Evolutionary conservation across 2,113 vertebrate species (phyloP), one percentile per base, ranked within the genome.

Genomic region (Chionomys nivalis): DNA sequence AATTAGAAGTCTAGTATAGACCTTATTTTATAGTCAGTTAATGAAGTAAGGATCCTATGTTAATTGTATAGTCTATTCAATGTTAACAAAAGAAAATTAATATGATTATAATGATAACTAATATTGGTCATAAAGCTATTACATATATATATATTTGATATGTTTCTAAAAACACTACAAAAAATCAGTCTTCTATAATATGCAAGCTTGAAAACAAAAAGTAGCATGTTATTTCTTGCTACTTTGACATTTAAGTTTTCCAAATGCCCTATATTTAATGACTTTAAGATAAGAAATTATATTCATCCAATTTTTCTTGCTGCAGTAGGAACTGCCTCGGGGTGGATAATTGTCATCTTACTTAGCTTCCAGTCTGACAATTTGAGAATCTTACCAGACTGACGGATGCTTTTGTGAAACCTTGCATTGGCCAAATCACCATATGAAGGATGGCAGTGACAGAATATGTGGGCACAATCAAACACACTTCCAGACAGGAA

Each of bases 401-500:
- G 52, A 63, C 13, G 11, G 16, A 55, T 36, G 31, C 11, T 23
- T 9, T 47, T n/a, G 13, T 26, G 31, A 63, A 24, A 16, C 8
- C 1, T 16, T 5, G 2, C 6, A 31, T n/a, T 63, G 55, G 31
- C 19, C 47, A 58, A 1, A 28, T 65, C 21, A 58, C 3, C 23
- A 55, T 65, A 5, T 11, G 14, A 28, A n/a, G 0, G 36, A 55
- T 0, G 4, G 16, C 47, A 52, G 3, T 3, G 23, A 21, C 65
- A 33, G 42, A 90, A 21, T 1, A 55, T n/a, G 23, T 49, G 24
- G 21, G 68, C 42, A 31, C 14, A 31, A 75, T 16, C 19, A 76
- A 76, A 12, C 10, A 58, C 52, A 73, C 55, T 76, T 42, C 39
- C 39, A 76, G 24, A 52, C 14, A 58, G 28, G 10, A 58, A 31